Conservation (phyloP, 2,113 vertebrate species). For the Pristiophorus japonicus region DNA sequence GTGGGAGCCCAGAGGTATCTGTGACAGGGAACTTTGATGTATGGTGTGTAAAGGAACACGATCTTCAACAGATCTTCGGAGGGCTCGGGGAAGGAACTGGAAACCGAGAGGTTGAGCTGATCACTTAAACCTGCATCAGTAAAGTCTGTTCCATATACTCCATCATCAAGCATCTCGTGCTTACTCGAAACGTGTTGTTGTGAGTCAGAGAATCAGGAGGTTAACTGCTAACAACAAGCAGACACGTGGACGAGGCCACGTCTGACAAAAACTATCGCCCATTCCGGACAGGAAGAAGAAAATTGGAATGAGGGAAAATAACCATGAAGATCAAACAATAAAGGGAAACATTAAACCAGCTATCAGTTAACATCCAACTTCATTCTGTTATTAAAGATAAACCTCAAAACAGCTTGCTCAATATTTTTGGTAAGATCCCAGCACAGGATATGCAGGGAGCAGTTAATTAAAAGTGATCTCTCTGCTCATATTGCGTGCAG, state of each 20-base stretch:
- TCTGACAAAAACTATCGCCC: neutral
- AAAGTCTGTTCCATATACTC: neutral
- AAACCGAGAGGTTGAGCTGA: neutral
- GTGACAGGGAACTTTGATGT: neutral
- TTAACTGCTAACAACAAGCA: neutral
- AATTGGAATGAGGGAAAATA: neutral
- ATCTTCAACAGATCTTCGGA: neutral
- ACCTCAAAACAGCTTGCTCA: neutral
- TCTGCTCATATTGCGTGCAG: neutral
- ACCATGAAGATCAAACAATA: neutral
- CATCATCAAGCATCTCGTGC: neutral
- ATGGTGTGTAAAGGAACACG: neutral
- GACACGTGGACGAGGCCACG: neutral
- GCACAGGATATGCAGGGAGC: neutral
- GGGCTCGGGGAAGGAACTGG: neutral
- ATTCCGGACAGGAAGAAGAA: neutral
- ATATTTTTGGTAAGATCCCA: neutral
- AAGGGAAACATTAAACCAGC: neutral
- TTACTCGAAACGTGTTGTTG: neutral
- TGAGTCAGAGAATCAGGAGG: neutral
- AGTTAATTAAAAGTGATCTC: neutral
- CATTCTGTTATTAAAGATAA: neutral
- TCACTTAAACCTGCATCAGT: neutral
- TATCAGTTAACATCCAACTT: neutral
- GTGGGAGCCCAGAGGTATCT: no score